Evolutionary conservation across 1,140 invertebrate species (phyloP), one percentile per base, ranked within the genome.

Genomic region (Bombus impatiens): DNA sequence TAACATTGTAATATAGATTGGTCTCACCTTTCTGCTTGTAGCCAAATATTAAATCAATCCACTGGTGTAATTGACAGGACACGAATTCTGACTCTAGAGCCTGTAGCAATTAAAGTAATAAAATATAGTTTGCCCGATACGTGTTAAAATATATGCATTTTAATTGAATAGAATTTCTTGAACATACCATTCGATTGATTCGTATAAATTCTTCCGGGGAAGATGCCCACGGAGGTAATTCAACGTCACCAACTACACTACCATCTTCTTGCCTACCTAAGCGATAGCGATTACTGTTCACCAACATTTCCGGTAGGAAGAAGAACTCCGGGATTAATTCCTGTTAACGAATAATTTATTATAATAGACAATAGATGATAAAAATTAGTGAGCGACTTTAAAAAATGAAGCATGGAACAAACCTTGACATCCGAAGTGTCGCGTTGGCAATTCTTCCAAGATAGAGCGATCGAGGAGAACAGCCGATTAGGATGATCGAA

Each of bases 21-120:
- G 1, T 18, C 78, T 87, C 15, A 98, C 98, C 99, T 96, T 98
- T 97, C 95, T 99, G 99, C 95, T 99, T 99, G 94, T 99, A 99
- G 77, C 99, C 99, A 95, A 99, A 99, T 92, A 99, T 99, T 75
- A 99, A 96, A 96, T 99, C 99, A 90, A 99, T 99, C 99, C 99
- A 99, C 94, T 99, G 99, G 94, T 99, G 99, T 81, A 99, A 96
- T 96, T 99, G 99, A 95, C 99, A 99, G 59, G 98, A 99, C 3
- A 99, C 99, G 93, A 99, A 99, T 95, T 99, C 99, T 1, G 99
- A 99, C 95, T 99, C 99, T 65, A 99, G 96, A 5, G 99, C 99
- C 97, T 98, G 91, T 86, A 87, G 32, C 68, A 40, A 59, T 32
- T 6, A 18, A 9, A 65, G 18, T 2, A 22, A 53, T 53, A 53